Percentiles rank a stretch among this genome's conserved stretches.
Conservation (phyloP, 2,888 invertebrate species). For the Spilosoma lubricipeda region DNA sequence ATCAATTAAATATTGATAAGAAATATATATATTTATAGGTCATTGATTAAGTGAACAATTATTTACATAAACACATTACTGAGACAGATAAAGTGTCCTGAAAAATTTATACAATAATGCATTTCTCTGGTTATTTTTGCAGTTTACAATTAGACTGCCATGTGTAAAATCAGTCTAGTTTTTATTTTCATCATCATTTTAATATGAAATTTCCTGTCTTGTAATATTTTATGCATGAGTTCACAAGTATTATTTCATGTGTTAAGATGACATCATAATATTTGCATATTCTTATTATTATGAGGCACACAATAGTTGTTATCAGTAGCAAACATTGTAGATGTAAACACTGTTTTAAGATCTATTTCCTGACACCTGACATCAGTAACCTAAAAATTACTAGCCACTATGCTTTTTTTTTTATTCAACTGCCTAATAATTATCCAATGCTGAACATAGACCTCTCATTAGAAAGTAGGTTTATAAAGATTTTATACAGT, state of each 20-base stretch:
- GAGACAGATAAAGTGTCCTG: background rate
- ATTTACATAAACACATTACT: background rate
- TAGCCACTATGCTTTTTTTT: background rate
- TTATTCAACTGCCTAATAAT: no score
- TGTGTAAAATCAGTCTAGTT: background rate
- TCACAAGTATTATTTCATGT: background rate
- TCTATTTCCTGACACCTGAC: constrained; percentile 26
- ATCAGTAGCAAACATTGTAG: constrained; percentile 5
- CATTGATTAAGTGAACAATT: background rate
- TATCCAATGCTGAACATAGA: no score
- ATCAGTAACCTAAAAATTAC: background rate
- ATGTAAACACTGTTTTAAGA: constrained; percentile 14
- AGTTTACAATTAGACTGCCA: background rate
- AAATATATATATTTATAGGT: background rate
- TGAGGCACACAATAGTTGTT: background rate
- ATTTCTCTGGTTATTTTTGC: background rate
- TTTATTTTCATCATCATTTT: background rate
- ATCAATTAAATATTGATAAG: background rate
- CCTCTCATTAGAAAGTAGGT: no score
- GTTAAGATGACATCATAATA: constrained; percentile 18
- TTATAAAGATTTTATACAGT: background rate
- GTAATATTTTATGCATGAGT: background rate
- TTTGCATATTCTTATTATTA: constrained; percentile 22
- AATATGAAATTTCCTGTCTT: background rate
- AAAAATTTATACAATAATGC: background rate